Percentiles rank a stretch among this genome's conserved stretches.
These are phyloP conservation scores for Conopomorpha cramerella DNA, from an alignment of 1,140 invertebrate genomes.

Conservation along the genomic window DNA sequence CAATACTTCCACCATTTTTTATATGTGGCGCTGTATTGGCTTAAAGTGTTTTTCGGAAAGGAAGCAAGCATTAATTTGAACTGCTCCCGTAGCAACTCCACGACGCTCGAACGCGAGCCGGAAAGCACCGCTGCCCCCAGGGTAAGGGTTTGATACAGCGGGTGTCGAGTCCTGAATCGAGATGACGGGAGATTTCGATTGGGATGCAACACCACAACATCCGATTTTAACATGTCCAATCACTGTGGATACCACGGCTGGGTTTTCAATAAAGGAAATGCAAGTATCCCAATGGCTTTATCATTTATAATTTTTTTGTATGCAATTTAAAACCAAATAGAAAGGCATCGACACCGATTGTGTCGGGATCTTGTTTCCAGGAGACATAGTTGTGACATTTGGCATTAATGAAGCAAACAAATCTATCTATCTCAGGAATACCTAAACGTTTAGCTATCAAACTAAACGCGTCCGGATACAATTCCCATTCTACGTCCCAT, in stretches of 20 bases:
- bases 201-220: neutral
- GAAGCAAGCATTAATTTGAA: no score
- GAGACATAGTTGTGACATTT: slow-evolving; percentile 1
- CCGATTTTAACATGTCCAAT: neutral
- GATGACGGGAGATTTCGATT: no score
- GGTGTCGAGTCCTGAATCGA: no score
- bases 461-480: neutral
- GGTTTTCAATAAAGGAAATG: no score
- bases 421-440: neutral
- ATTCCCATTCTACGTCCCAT: slow-evolving; percentile 1
- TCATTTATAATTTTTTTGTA: neutral
- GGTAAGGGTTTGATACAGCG: no score
- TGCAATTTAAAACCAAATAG: neutral
- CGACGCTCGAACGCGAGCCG: no score
- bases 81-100: no score
- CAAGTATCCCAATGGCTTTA: neutral
- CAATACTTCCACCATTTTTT: no score
- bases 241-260: neutral
- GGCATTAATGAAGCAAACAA: neutral
- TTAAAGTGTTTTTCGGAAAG: no score
- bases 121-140: no score
- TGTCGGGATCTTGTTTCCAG: slow-evolving; percentile 2
- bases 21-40: no score
- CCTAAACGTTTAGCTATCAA: neutral
- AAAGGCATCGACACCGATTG: neutral